Percentiles rank a stretch among this genome's conserved stretches.
phyloP scores from a whole-genome alignment of 2,113 vertebrate species.

The Mixornis gularis region DNA sequence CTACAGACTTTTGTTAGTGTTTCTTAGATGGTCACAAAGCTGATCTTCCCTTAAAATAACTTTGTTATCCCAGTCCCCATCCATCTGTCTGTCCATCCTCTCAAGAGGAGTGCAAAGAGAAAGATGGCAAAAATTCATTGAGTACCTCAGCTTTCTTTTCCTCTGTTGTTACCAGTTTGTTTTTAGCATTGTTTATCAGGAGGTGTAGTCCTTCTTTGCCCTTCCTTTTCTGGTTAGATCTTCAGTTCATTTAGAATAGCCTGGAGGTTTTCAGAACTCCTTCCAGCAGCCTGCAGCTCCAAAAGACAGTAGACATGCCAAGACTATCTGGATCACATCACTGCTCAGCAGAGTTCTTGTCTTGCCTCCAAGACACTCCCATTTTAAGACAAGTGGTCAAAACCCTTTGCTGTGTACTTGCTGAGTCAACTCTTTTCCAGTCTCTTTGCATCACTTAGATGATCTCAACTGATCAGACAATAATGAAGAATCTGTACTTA shows the following conservation, averaged over 20 bases:
- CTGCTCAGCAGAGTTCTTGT: neutral
- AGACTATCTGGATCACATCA: neutral
- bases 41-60: neutral
- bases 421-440: neutral
- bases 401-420: neutral
- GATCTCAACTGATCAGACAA: neutral
- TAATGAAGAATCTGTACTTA: neutral
- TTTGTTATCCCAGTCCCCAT: neutral
- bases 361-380: neutral
- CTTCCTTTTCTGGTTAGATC: neutral
- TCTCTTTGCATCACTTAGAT: neutral
- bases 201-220: neutral
- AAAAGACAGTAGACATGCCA: neutral
- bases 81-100: neutral
- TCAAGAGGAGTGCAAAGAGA: neutral
- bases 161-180: neutral
- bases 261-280: neutral
- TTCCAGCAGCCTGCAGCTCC: neutral
- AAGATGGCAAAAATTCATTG: neutral
- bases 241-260: neutral
- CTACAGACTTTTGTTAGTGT: neutral
- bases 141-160: neutral
- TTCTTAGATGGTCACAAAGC: neutral
- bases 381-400: neutral
- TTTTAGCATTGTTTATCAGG: neutral